Conservation (phyloP, 2,797 vertebrate species). For the Melopsittacus undulatus region DNA sequence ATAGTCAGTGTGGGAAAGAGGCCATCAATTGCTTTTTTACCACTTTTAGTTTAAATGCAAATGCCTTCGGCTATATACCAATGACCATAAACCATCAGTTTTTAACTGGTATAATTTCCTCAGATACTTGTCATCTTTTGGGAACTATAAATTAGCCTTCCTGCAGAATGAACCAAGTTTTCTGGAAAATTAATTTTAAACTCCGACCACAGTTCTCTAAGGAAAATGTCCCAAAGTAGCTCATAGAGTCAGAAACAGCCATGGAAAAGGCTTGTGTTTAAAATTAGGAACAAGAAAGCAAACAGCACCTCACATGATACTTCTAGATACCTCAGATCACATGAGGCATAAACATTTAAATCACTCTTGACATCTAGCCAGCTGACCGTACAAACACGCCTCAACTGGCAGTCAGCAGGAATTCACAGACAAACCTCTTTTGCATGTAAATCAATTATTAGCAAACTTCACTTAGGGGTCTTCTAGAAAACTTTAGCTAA, state of each 20-base stretch:
- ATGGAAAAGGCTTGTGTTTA: constrained; percentile 13
- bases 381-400: constrained; percentile 43
- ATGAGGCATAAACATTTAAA: constrained; percentile 65
- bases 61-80: background rate
- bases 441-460: constrained; percentile 65
- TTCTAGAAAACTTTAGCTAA: constrained; percentile 71
- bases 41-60: background rate
- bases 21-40: background rate
- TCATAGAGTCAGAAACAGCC: background rate
- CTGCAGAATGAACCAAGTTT: background rate
- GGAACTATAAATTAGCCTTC: background rate
- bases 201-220: background rate
- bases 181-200: background rate
- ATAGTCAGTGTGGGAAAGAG: background rate
- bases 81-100: rapidly evolving
- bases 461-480: constrained; percentile 41
- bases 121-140: background rate
- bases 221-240: background rate
- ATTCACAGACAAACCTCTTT: constrained; percentile 50
- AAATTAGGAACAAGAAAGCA: constrained; percentile 62
- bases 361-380: constrained; percentile 47
- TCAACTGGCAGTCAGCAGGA: constrained; percentile 49
- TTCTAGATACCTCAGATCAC: constrained; percentile 56
- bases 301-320: constrained; percentile 61
- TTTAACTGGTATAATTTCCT: background rate